phyloP scores from a whole-genome alignment of 1,140 invertebrate species.

The Nautilus pompilius region DNA sequence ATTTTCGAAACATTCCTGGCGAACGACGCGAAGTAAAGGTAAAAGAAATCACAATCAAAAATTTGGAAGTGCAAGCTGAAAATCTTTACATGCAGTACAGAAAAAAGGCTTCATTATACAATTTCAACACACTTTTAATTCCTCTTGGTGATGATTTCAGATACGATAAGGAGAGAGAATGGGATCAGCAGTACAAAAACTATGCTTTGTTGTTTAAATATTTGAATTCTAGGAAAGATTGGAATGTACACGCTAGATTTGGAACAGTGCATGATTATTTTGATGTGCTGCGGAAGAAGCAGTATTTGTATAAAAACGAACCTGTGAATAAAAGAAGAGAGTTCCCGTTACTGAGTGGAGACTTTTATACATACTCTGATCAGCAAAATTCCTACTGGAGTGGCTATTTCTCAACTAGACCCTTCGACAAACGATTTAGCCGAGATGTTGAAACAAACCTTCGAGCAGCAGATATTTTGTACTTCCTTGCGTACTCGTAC shows the following conservation, averaged over 20 bases:
- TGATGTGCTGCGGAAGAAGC: constrained; percentile 65
- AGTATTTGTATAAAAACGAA: constrained; percentile 8
- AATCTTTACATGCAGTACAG: constrained; percentile 91
- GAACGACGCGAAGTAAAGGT: constrained; percentile 75
- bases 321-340: constrained; percentile 31
- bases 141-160: constrained; percentile 98
- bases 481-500: constrained; percentile 31
- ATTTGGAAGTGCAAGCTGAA: constrained; percentile 76
- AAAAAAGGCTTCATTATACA: constrained; percentile 91
- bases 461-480: constrained; percentile 54
- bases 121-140: constrained; percentile 82
- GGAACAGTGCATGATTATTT: constrained; percentile 95
- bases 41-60: constrained; percentile 73
- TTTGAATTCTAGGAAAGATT: constrained; percentile 74
- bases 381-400: constrained; percentile 96
- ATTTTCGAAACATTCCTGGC: constrained; percentile 87
- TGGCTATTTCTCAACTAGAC: constrained; percentile 90
- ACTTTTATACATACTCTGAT: constrained; percentile 96
- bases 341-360: constrained; percentile 81
- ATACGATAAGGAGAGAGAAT: constrained; percentile 84
- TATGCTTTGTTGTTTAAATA: constrained; percentile 92
- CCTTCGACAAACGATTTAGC: constrained; percentile 83
- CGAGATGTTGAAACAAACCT: constrained; percentile 83
- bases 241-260: constrained; percentile 87
- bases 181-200: constrained; percentile 90